Evolutionary conservation across 2,113 vertebrate species (phyloP).

Genomic region (Ranitomeya variabilis): DNA sequence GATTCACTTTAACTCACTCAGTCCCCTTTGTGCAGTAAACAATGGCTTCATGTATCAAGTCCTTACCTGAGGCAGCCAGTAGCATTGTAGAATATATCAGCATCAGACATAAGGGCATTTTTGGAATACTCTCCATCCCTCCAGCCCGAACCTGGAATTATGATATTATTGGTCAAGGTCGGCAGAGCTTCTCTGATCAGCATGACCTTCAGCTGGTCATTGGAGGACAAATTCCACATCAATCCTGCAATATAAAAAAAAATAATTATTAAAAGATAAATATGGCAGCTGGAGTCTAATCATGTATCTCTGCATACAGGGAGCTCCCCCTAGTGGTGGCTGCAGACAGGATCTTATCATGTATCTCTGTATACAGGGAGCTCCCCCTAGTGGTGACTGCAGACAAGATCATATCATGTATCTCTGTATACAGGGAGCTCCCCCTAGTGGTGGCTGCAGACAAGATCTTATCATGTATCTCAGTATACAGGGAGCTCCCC

Average conservation of each 20-base stretch:
- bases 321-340: background rate
- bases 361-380: no score
- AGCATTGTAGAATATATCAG: slow-evolving; percentile 86
- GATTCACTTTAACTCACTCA: no score
- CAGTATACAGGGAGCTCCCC: no score
- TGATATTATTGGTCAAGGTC: slow-evolving; percentile 75
- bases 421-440: no score
- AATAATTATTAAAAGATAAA: background rate
- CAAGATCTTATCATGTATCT: no score
- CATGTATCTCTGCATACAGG: background rate
- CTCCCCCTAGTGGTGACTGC: no score
- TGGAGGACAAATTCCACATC: slow-evolving; percentile 96
- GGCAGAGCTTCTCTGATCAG: slow-evolving; percentile 74
- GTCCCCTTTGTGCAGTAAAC: background rate
- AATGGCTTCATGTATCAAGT: background rate
- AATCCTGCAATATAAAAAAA: slow-evolving; percentile 74
- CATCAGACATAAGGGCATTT: slow-evolving; percentile 78
- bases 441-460: no score
- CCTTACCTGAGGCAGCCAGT: slow-evolving; percentile 88
- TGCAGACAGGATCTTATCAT: background rate
- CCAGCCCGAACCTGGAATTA: slow-evolving; percentile 90
- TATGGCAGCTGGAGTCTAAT: background rate
- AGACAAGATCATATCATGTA: no score
- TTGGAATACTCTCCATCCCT: slow-evolving; percentile 90
- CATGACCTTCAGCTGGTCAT: slow-evolving; percentile 84